Evolutionary conservation across 2,888 invertebrate species (phyloP).

Genomic region (Trissolcus japonicus): DNA sequence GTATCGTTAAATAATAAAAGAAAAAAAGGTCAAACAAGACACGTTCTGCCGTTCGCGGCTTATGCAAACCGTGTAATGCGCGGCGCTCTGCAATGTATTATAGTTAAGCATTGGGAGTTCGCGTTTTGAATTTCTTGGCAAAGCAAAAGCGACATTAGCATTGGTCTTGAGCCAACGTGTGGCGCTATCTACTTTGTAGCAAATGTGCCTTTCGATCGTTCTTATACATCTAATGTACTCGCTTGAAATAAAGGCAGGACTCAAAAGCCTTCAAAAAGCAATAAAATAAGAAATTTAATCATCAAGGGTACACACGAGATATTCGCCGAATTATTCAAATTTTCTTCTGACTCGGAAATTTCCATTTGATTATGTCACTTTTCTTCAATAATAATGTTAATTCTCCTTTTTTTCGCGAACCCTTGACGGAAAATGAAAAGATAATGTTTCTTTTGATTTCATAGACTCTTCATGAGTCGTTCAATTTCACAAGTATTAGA

Average conservation of each 20-base stretch:
- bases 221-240: conserved; percentile 5
- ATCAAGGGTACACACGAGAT: background rate
- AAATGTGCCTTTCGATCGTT: conserved; percentile 29
- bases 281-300: background rate
- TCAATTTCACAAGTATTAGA: no score
- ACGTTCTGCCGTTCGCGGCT: conserved; percentile 21
- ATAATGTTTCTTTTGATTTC: no score
- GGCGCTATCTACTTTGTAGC: conserved; percentile 36
- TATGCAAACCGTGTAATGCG: conserved; percentile 40
- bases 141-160: conserved; percentile 31
- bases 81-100: conserved; percentile 27
- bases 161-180: conserved; percentile 42
- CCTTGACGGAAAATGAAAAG: no score
- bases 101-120: conserved; percentile 20
- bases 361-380: no score
- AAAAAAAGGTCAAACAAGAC: conserved; percentile 9
- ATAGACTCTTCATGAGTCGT: no score
- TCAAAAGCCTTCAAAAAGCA: background rate
- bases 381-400: no score
- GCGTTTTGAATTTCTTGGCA: conserved; percentile 41
- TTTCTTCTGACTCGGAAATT: no score
- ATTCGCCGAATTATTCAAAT: no score
- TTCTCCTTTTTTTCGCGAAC: no score
- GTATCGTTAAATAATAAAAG: background rate
- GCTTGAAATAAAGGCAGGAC: background rate